Base-by-base conservation (phyloP, 1,140 invertebrate species). In the Magallana ariakensis region DNA sequence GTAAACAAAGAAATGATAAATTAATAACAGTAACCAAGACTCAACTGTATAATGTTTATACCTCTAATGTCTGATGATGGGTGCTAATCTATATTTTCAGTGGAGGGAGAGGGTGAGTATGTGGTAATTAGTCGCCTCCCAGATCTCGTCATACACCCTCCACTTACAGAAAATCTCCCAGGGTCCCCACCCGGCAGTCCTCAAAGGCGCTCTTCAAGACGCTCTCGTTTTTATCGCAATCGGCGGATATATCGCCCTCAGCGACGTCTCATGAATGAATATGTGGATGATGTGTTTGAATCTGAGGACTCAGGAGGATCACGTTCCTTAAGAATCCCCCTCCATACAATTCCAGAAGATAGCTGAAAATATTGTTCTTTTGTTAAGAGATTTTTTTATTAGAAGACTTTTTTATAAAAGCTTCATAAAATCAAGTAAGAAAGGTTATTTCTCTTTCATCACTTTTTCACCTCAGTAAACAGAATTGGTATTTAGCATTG, bases 231-330 rank as follows among this genome's bases (percentile, higher is more conserved):
- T 53, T 54, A 88, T 13, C 80, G 81, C 9, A 9, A 16, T 22
- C 84, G 86, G 8, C 80, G 88, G 16, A 85, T 87, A 13, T 92
- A 92, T 83, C 87, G 89, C 22, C 92, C 92, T 11, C 89, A 92
- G 70, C 87, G 92, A 80, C 80, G 90, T 8, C 84, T 92, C 13
- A 87, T 92, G n/a, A 90, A 90, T 81, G 91, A 92, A 81, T 91
- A 92, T 86, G 90, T 91, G 55, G 92, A 92, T 89, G 92, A 92
- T 88, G 92, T 92, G 11, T 92, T 92, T 89, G 92, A 92, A 66
- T 91, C 90, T 19, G 92, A 92, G 56, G 90, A 92, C 75, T 90
- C 88, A 81, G 88, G 85, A 80, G 89, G 90, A 26, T 92, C 90
- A 15, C 70, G 87, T 10, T 88, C 87, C 46, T 22, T 89, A 10